Percentiles rank a stretch among this genome's conserved stretches.
These are phyloP conservation scores for Scomber japonicus DNA, from an alignment of 2,113 vertebrate genomes.

Conservation along the genomic window DNA sequence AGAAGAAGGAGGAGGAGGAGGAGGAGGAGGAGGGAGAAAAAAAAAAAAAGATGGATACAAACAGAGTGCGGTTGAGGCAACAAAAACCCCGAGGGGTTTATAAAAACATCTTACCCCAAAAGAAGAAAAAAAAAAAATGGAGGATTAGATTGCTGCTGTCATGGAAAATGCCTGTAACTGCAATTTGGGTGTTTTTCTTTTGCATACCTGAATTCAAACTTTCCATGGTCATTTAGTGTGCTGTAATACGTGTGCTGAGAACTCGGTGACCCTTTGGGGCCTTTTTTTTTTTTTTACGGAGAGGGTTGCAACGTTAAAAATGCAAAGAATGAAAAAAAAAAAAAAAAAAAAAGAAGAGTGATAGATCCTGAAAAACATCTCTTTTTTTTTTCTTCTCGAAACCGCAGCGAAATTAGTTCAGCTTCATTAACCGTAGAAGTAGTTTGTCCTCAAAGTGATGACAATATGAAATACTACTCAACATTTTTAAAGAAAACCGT, in stretches of 20 bases:
- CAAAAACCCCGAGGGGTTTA: conserved; percentile 69
- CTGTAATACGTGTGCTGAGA: conserved; percentile 32
- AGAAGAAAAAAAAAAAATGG: conserved; percentile 45
- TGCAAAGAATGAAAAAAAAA: conserved; percentile 32
- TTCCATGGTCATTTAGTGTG: conserved; percentile 57
- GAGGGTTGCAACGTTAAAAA: conserved; percentile 18
- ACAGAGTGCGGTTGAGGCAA: conserved; percentile 70
- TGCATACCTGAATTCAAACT: conserved; percentile 73
- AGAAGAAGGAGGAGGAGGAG: background rate
- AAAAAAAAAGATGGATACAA: conserved; percentile 57
- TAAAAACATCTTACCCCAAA: conserved; percentile 69
- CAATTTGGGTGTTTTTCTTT: conserved; percentile 68
- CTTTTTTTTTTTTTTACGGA: background rate
- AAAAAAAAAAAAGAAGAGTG: background rate
- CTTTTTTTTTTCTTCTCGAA: background rate
- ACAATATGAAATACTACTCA: too few relatives aligned
- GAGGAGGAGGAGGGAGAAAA: background rate
- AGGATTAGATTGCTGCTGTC: conserved; percentile 74
- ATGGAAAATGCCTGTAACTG: conserved; percentile 76
- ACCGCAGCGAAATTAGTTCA: background rate
- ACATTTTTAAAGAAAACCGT: too few relatives aligned
- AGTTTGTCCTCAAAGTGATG: too few relatives aligned
- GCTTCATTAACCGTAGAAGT: background rate
- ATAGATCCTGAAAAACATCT: background rate
- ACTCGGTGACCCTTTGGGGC: conserved; percentile 43